Percentiles rank a stretch among this genome's conserved stretches.
Evolutionary conservation across 2,113 vertebrate species (phyloP).

Genomic region (Actenoides lindsayi): DNA sequence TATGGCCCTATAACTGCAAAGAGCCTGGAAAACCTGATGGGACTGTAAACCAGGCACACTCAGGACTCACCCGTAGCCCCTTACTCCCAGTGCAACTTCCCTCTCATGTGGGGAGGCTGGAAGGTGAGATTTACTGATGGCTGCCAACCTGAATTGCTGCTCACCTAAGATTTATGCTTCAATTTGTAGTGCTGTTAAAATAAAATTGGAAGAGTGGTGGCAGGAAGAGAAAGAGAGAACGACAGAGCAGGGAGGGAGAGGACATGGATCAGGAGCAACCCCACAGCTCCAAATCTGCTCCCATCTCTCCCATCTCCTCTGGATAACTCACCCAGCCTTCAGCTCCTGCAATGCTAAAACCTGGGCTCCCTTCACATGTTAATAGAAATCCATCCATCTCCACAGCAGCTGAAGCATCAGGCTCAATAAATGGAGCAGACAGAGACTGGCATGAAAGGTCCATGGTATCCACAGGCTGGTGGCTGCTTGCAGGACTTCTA

Average conservation of each 20-base stretch:
- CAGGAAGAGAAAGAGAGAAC: not conserved
- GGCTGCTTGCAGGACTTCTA: not conserved
- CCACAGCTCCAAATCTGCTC: not conserved
- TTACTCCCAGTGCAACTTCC: not conserved
- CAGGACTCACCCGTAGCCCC: not conserved
- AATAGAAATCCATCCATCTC: not conserved
- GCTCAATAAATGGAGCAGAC: not conserved
- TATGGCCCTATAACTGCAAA: not conserved
- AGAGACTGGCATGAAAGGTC: not conserved
- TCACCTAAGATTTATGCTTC: constrained; percentile 28
- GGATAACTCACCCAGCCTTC: not conserved
- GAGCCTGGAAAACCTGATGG: not conserved
- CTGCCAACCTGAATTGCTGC: not conserved
- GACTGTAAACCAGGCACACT: not conserved
- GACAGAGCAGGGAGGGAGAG: not conserved
- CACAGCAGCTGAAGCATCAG: not conserved
- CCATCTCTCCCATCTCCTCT: not conserved
- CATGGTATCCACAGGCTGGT: not conserved
- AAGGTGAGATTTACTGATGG: not conserved
- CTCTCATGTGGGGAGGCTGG: not conserved
- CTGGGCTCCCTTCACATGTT: not conserved
- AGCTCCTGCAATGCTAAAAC: not conserved
- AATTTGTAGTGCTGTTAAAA: constrained; percentile 26
- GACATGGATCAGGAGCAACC: not conserved
- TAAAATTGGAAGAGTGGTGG: not conserved